phyloP scores from a whole-genome alignment of 2,113 vertebrate genomes.

The Eolophus roseicapilla region DNA sequence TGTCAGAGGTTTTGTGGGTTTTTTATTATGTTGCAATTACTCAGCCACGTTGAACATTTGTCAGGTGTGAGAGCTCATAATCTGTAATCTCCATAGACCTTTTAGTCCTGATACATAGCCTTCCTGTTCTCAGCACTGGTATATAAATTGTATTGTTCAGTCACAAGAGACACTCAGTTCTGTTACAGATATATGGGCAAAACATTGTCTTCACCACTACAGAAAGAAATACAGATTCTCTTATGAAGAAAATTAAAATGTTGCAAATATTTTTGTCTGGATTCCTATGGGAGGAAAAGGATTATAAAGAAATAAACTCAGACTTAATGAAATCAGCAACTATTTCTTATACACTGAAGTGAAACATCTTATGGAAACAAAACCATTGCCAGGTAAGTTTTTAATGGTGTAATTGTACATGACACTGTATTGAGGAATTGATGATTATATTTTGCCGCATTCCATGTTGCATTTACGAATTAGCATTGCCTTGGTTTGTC shows the following conservation, averaged over 20 bases:
- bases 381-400: slow-evolving; percentile 12
- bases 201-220: neutral
- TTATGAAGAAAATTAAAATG: neutral
- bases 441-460: neutral
- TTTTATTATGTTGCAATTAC: neutral
- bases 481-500: slow-evolving; percentile 41
- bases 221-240: slow-evolving; percentile 15
- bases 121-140: neutral
- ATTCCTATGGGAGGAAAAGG: neutral
- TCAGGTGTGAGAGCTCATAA: neutral
- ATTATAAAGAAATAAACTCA: neutral
- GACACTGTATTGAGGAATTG: neutral
- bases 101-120: neutral
- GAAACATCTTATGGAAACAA: neutral
- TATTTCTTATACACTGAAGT: neutral
- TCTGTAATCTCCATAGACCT: neutral
- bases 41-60: neutral
- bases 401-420: neutral
- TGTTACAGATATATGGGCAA: neutral
- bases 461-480: slow-evolving; percentile 6
- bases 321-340: neutral
- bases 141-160: neutral
- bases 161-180: neutral
- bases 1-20: neutral
- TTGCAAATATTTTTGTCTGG: neutral